Evolutionary conservation across 2,797 vertebrate species (phyloP).

Genomic region (Gadopsis bispinosus): DNA sequence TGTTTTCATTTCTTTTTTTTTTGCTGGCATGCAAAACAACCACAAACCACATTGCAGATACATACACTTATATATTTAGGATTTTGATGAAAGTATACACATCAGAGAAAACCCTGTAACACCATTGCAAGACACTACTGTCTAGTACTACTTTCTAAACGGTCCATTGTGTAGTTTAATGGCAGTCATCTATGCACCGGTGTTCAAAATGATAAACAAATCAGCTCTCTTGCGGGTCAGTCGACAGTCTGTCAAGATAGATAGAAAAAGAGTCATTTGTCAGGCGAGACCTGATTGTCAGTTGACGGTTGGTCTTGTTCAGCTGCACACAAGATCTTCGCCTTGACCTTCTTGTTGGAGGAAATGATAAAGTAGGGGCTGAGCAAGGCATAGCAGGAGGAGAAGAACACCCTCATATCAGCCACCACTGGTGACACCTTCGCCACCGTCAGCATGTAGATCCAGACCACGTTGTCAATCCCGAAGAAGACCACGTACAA

Average conservation of each 20-base stretch:
- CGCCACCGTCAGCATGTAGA: constrained; percentile 87
- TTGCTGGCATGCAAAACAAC: background rate
- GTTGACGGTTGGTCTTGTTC: constrained; percentile 63
- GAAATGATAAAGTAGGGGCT: constrained; percentile 87
- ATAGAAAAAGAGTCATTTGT: constrained; percentile 66
- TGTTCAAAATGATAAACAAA: constrained; percentile 30
- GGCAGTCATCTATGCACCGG: constrained; percentile 10
- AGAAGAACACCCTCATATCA: constrained; percentile 88
- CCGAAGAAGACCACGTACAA: constrained; percentile 88
- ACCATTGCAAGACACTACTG: background rate
- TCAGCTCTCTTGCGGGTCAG: constrained; percentile 29
- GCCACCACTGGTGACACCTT: constrained; percentile 84
- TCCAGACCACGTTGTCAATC: constrained; percentile 88
- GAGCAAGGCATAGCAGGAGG: constrained; percentile 85
- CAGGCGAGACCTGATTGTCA: constrained; percentile 66
- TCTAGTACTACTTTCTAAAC: constrained; percentile 5
- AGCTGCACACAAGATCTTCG: constrained; percentile 79
- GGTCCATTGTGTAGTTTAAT: constrained; percentile 16
- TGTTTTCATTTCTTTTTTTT: background rate
- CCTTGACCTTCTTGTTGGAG: constrained; percentile 87
- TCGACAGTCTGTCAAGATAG: constrained; percentile 33
- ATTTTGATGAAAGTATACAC: constrained; percentile 4
- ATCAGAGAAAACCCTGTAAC: background rate
- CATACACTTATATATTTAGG: background rate
- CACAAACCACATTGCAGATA: constrained; percentile 4